These are phyloP conservation scores for Linurgus olivaceus DNA, from an alignment of 2,797 vertebrate species.

Conservation along the genomic window DNA sequence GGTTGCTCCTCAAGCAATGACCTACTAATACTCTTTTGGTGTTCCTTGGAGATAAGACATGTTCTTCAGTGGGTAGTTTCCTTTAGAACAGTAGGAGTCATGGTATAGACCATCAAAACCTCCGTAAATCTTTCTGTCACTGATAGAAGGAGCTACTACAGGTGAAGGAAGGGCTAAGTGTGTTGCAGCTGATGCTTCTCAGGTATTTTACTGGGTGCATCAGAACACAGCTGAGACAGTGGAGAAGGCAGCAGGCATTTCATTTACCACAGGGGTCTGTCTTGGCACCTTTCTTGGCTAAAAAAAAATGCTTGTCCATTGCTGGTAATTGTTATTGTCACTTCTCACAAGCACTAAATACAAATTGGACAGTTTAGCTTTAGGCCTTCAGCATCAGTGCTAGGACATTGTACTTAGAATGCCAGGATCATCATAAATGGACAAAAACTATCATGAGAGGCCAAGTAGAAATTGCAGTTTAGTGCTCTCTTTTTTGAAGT, in stretches of 20 bases:
- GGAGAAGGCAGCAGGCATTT: background rate
- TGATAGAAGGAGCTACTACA: background rate
- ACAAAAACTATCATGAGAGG: background rate
- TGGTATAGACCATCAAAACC: background rate
- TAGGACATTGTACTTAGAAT: fast-evolving
- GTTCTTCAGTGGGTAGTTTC: background rate
- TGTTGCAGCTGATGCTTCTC: background rate
- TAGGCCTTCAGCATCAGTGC: background rate
- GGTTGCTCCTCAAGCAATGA: background rate
- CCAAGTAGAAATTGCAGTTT: background rate
- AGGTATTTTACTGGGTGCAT: background rate
- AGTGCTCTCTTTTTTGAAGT: background rate
- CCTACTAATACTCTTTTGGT: background rate
- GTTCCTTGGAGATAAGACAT: background rate
- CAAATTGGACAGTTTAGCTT: background rate
- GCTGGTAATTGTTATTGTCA: background rate
- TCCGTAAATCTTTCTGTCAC: background rate
- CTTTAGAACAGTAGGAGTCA: background rate
- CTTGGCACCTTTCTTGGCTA: background rate
- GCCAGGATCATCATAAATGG: background rate
- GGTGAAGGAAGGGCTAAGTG: background rate
- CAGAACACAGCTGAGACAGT: background rate
- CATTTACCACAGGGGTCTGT: background rate
- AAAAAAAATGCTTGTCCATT: background rate
- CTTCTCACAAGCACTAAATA: background rate